phyloP scores from a whole-genome alignment of 2,797 vertebrate genomes.

The Sus cebifrons region DNA sequence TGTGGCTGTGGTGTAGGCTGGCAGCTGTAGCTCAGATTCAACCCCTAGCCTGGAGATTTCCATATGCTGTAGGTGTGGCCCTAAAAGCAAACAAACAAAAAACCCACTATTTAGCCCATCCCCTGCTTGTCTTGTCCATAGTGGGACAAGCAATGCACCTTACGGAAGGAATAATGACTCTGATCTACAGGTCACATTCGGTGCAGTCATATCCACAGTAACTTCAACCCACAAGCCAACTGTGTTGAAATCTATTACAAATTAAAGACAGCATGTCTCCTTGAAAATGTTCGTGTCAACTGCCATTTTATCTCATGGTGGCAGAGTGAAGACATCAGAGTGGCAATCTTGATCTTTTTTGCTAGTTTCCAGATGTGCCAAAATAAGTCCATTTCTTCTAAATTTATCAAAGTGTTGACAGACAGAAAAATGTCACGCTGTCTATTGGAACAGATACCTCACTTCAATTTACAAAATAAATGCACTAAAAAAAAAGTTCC shows the following conservation, averaged over 20 bases:
- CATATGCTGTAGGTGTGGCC: no score
- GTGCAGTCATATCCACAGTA: neutral
- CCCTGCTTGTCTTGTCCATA: neutral
- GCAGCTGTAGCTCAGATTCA: no score
- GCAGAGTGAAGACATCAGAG: conserved; percentile 61
- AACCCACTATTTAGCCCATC: neutral
- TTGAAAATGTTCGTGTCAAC: conserved; percentile 45
- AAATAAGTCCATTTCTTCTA: conserved; percentile 82
- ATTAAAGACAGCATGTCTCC: conserved; percentile 37
- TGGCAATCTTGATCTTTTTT: conserved; percentile 75
- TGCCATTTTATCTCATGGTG: conserved; percentile 69
- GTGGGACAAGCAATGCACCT: neutral
- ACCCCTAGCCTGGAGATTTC: no score
- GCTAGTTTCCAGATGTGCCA: conserved; percentile 76
- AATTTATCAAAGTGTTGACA: conserved; percentile 81
- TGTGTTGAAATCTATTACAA: conserved; percentile 19
- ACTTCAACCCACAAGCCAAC: conserved; percentile 39
- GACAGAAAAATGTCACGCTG: conserved; percentile 78
- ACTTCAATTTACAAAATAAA: conserved; percentile 68
- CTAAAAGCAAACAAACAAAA: no score
- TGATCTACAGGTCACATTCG: neutral
- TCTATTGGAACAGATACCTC: conserved; percentile 67
- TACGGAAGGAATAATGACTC: neutral
- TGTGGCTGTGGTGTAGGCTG: no score
- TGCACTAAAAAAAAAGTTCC: neutral